A percentile compares a stretch with the other conserved stretches of the same genome.
These are phyloP conservation scores for Zelleria hepariella DNA, from an alignment of 2,888 invertebrate species.

Conservation along the genomic window DNA sequence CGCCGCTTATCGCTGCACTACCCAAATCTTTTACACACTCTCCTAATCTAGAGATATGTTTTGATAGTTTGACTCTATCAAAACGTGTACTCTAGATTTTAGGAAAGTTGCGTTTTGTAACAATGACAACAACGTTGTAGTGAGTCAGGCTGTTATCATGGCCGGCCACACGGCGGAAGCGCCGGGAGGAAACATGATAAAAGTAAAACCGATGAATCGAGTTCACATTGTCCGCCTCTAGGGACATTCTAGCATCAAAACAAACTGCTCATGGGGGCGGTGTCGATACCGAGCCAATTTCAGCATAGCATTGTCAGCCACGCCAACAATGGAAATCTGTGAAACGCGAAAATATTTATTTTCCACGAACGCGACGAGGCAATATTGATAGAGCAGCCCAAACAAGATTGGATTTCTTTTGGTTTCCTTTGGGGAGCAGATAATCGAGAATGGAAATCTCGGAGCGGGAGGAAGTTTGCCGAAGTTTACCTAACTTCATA, in stretches of 20 bases:
- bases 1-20: background rate
- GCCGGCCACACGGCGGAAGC: conserved; percentile 43
- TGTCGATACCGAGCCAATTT: conserved; percentile 2
- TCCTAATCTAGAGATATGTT: background rate
- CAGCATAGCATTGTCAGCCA: background rate
- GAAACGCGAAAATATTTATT: background rate
- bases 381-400: background rate
- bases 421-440: background rate
- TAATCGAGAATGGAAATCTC: background rate
- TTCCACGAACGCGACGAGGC: background rate
- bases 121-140: conserved; percentile 20
- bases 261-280: background rate
- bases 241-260: conserved; percentile 15
- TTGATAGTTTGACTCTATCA: background rate
- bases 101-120: background rate
- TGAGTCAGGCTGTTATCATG: conserved; percentile 39
- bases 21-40: background rate
- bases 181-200: conserved; percentile 56
- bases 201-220: conserved; percentile 36
- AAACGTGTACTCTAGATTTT: background rate
- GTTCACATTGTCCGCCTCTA: conserved; percentile 37
- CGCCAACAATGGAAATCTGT: background rate
- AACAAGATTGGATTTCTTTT: background rate
- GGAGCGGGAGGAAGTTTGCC: background rate
- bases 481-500: background rate